Evolutionary conservation across 2,113 vertebrate genomes (phyloP), one percentile per base, ranked within the genome.

Genomic region (Daboia siamensis): DNA sequence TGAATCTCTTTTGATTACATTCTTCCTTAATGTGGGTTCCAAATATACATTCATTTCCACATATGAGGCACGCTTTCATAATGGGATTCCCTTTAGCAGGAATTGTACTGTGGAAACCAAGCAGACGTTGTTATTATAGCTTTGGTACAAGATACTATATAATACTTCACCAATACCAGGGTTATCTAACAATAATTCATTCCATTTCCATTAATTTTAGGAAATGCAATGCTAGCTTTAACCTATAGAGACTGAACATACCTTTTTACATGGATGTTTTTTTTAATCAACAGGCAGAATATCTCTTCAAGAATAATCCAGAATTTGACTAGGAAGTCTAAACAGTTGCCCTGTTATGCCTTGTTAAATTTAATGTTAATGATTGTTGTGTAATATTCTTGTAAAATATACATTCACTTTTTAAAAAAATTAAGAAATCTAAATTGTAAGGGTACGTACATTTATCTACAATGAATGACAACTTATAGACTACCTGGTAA

Each of bases 271-370:
- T 69, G 80, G 92, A 92, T 26, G 88, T 86, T 94, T 57, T 97
- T 87, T 97, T 87, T 90, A 91, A 26, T 94, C 96, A 96, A 56
- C 24, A 98, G 98, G 98, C 98, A 90, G 98, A 98, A 80, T 98
- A 98, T 95, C 97, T 98, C 92, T 98, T 98, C 97, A 98, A 96
- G 96, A 97, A 98, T 92, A 98, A 97, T 84, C 96, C 97, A 54
- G 97, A 97, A 90, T 93, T 74, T 0, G 88, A 97, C 91, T 98
- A 95, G 97, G 93, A 74, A 93, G 90, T 0, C 0, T 51, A 93
- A 88, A 95, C 93, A 90, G 39, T 12, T 90, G 85, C 52, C 2
- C 69, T 89, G 74, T 1, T 39, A 59, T 86, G 51, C 11, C 15
- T 23, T 56, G 20, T 80, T 59, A 64, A 11, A 48, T 51, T 46